These are phyloP conservation scores for Enteromius trimaculatus DNA, from an alignment of 2,797 vertebrate genomes.

Conservation along the genomic window DNA sequence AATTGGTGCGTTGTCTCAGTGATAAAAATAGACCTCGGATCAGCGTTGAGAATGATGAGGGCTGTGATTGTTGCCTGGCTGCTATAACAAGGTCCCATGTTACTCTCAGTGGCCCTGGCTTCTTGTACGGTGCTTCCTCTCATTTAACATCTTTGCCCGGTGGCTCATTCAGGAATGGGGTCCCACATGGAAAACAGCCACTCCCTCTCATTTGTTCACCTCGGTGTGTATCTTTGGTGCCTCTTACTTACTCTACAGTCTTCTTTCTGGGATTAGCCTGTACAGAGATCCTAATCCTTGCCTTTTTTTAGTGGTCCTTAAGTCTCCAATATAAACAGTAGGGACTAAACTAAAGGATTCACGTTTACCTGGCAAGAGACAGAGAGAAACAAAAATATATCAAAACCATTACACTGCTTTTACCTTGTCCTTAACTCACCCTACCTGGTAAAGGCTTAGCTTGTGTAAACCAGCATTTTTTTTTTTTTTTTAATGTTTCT, in stretches of 20 bases:
- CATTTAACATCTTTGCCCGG: constrained; percentile 41
- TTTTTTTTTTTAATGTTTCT: background rate
- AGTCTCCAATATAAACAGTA: constrained; percentile 3
- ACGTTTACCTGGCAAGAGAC: constrained; percentile 5
- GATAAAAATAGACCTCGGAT: constrained; percentile 36
- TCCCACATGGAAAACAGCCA: constrained; percentile 17
- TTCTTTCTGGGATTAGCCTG: constrained; percentile 33
- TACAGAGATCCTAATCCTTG: constrained; percentile 45
- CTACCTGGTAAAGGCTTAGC: background rate
- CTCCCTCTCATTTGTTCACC: constrained; percentile 13
- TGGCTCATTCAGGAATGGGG: constrained; percentile 3
- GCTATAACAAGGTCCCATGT: constrained; percentile 10
- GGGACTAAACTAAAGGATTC: constrained; percentile 2
- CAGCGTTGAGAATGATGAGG: background rate
- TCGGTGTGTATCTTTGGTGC: background rate
- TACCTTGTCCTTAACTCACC: background rate
- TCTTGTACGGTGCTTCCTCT: constrained; percentile 1
- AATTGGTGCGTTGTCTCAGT: constrained; percentile 14
- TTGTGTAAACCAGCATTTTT: background rate
- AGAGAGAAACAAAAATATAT: background rate
- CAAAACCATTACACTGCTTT: background rate
- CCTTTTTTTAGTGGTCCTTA: constrained; percentile 42
- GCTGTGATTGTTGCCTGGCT: constrained; percentile 42
- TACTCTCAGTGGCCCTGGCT: background rate
- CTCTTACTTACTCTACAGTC: constrained; percentile 1